A percentile compares a stretch with the other conserved stretches of the same genome.
Evolutionary conservation across 2,888 invertebrate genomes (phyloP).

Genomic region (Latrodectus hesperus): DNA sequence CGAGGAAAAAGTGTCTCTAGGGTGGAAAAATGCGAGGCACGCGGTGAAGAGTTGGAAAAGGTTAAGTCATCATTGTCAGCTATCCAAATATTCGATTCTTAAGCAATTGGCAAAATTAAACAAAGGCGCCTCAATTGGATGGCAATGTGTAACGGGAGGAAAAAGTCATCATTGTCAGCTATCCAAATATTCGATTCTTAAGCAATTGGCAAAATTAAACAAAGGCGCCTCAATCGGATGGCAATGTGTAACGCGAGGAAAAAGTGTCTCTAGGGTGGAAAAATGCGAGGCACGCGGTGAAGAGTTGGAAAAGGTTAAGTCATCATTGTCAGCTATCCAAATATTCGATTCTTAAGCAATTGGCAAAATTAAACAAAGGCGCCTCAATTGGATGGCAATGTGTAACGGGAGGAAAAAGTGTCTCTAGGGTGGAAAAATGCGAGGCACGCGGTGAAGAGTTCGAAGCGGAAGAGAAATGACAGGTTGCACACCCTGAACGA

Average conservation of each 20-base stretch:
- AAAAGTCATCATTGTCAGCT: too few species aligned
- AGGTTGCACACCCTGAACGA: constrained; percentile 18
- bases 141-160: background rate
- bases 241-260: too few species aligned
- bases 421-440: constrained; percentile 33
- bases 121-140: too few species aligned
- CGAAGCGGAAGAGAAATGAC: constrained; percentile 30
- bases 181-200: too few species aligned
- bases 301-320: constrained; percentile 26
- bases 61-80: constrained; percentile 9
- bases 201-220: too few species aligned
- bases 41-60: constrained; percentile 35
- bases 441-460: constrained; percentile 34
- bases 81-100: too few species aligned
- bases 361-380: too few species aligned
- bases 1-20: background rate
- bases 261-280: constrained; percentile 13
- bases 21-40: constrained; percentile 44
- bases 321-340: constrained; percentile 4
- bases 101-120: too few species aligned
- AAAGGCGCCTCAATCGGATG: too few species aligned
- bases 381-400: too few species aligned
- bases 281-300: constrained; percentile 40
- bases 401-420: background rate
- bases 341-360: too few species aligned